Evolutionary conservation across 1,140 invertebrate genomes (phyloP).

Genomic region (Cardiocondyla obscurior): DNA sequence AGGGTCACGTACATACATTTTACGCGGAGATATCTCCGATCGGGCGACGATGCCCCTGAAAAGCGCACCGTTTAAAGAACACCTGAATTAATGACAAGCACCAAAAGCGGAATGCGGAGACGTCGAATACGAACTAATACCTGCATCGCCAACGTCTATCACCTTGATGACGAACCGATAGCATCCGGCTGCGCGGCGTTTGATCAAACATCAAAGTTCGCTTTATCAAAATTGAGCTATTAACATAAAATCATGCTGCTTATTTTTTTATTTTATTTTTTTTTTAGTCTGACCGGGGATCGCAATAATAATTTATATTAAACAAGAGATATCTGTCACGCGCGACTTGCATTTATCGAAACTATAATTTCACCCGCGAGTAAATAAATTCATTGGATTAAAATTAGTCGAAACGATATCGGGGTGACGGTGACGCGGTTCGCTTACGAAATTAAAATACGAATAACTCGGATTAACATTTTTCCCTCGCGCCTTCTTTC

Average conservation of each 20-base stretch:
- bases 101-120: neutral
- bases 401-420: neutral
- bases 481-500: neutral
- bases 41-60: neutral
- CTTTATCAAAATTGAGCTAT: neutral
- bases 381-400: neutral
- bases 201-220: no score
- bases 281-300: neutral
- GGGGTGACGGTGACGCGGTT: neutral
- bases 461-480: neutral
- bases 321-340: neutral
- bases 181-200: no score
- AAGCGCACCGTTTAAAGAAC: neutral
- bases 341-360: neutral
- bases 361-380: neutral
- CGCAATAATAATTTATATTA: neutral
- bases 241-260: neutral
- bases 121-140: neutral
- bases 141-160: no score
- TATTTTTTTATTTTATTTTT: no score
- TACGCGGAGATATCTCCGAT: neutral
- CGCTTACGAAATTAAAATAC: neutral
- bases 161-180: neutral
- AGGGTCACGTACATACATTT: conserved; percentile 34
- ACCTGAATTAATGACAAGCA: conserved; percentile 4